Evolutionary conservation across 2,113 vertebrate genomes (phyloP).

Genomic region (Heterotilapia buettikoferi): DNA sequence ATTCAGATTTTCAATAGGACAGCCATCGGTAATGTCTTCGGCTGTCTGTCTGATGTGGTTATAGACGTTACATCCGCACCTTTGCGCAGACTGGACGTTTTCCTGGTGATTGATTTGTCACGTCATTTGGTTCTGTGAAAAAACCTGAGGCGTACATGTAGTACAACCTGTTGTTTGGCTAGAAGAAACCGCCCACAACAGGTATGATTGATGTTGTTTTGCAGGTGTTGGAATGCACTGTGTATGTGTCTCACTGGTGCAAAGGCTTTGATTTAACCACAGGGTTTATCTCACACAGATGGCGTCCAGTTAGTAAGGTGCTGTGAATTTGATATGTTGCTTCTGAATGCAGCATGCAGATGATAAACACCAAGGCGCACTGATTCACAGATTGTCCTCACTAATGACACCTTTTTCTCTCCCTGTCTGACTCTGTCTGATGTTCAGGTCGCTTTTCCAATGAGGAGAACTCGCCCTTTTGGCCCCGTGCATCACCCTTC

Average conservation of each 20-base stretch:
- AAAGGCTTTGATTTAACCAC: neutral
- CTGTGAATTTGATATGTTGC: neutral
- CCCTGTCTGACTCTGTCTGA: neutral
- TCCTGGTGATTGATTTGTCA: neutral
- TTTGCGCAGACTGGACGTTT: neutral
- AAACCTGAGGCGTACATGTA: neutral
- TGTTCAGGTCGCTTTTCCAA: constrained; percentile 54
- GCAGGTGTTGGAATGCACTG: neutral
- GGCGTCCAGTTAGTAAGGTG: neutral
- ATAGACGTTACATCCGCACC: neutral
- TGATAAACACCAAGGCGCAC: neutral
- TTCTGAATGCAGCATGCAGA: constrained; percentile 15
- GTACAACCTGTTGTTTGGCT: neutral
- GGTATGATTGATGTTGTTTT: too few species aligned
- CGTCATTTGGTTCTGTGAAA: neutral
- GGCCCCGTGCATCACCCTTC: neutral
- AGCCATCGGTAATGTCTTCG: neutral
- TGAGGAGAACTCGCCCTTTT: constrained; percentile 53
- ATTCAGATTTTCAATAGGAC: neutral
- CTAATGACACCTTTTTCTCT: neutral
- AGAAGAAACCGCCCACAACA: neutral
- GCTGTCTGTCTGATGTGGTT: too few species aligned
- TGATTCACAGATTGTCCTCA: neutral
- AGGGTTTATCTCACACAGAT: neutral
- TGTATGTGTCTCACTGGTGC: neutral